Evolutionary conservation across 2,797 vertebrate species (phyloP), one percentile per base, ranked within the genome.

Genomic region (Cichlasoma orientale): DNA sequence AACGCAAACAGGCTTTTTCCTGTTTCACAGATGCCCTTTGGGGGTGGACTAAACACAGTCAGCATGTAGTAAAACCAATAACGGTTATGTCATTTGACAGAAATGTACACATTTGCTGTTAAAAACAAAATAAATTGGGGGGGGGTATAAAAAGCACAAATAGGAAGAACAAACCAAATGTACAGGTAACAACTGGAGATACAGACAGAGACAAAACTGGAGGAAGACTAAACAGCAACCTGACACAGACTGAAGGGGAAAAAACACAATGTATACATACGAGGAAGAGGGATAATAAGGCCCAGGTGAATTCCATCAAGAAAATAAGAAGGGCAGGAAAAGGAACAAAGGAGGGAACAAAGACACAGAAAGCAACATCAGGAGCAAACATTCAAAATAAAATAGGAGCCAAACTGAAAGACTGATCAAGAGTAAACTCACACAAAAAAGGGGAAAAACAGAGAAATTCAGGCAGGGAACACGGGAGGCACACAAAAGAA

Each of bases 281-380:
- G 19, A 50, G 63, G 41, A 12, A 50, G 18, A 29, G 6, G 16
- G 25, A 44, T n/a, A 68, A 68, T 8, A 68, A 68, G 41, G 25
- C 10, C 25, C 63, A 68, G 41, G 41, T 68, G 63, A 68, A n/a
- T 19, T n/a, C 41, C 50, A 68, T 8, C 29, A 68, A 31, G 56
- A 19, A 9, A 31, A 13, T 50, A 29, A 66, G 23, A 66, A 50
- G 18, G 10, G 63, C 18, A 29, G 10, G 10, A 29, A 50, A 50
- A 68, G 25, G 3, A 29, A 29, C 27, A 68, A 29, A 29, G 3
- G 16, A 47, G 0, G 41, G 23, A 29, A 3, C 63, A 29, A 68
- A 47, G 9, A 47, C 23, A 29, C 10, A 50, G 38, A 66, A 29
- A 29, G 1, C 41, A 41, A 47, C 41, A 47, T 6, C 18, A 16